Evolutionary conservation across 2,888 invertebrate species (phyloP).

Genomic region (Tenthredo notha): DNA sequence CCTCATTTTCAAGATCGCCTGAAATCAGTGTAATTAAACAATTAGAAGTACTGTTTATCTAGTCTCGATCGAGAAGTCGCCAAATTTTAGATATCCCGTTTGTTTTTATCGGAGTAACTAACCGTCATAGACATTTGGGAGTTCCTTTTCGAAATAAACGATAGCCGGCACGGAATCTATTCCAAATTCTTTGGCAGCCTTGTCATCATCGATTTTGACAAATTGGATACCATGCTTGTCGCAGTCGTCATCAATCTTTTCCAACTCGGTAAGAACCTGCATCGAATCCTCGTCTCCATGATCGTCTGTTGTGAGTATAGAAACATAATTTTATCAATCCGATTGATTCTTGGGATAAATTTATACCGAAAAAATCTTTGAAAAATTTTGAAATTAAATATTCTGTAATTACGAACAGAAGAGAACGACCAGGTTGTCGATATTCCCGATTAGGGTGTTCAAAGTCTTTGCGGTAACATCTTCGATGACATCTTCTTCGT

Average conservation of each 20-base stretch:
- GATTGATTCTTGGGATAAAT: background rate
- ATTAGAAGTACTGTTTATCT: background rate
- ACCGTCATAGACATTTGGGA: slow-evolving; percentile 95
- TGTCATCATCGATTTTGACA: slow-evolving; percentile 93
- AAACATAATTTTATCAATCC: slow-evolving; percentile 59
- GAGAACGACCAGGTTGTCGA: slow-evolving; percentile 94
- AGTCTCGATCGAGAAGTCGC: background rate
- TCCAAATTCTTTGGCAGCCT: slow-evolving; percentile 92
- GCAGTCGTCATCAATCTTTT: slow-evolving; percentile 96
- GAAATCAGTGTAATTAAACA: slow-evolving; percentile 59
- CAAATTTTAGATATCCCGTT: background rate
- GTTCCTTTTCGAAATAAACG: slow-evolving; percentile 96
- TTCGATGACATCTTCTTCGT: slow-evolving; percentile 96
- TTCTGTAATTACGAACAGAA: slow-evolving; percentile 87
- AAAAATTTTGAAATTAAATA: slow-evolving; percentile 24
- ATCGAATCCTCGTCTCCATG: slow-evolving; percentile 93
- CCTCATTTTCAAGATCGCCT: slow-evolving; percentile 93
- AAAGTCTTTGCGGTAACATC: slow-evolving; percentile 95
- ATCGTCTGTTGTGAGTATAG: slow-evolving; percentile 85
- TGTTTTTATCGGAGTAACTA: slow-evolving; percentile 65
- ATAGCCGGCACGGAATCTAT: slow-evolving; percentile 90
- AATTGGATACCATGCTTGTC: slow-evolving; percentile 95
- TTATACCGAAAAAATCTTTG: background rate
- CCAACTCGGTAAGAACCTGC: slow-evolving; percentile 91
- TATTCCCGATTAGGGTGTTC: slow-evolving; percentile 91